Evolutionary conservation across 2,888 invertebrate genomes (phyloP), one percentile per base, ranked within the genome.

Genomic region (Xanthia togata): DNA sequence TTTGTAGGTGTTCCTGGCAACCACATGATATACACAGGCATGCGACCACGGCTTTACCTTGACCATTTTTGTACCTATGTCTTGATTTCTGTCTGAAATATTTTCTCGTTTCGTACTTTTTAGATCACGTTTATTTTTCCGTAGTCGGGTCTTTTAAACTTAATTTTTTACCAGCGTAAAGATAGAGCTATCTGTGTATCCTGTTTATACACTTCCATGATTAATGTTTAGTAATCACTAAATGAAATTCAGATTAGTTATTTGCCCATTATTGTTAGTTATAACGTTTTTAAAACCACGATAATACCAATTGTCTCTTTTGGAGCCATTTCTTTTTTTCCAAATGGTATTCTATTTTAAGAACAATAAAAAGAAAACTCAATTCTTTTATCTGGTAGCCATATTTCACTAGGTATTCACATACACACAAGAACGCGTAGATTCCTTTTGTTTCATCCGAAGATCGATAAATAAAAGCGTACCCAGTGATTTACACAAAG

Each of bases 401-500:
- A 50, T 50, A 78, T 26, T 47, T 71, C 50, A 41, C 8, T 47
- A 14, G 14, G 14, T 53, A 12, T n/a, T 11, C 47, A n/a, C 14
- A 14, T 5, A 53, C 14, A 5, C 14, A 41, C 12, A 60, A 26
- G 20, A 57, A 23, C 12, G 8, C 35, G 17, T n/a, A 35, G 26
- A 68, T 74, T 57, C 23, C 47, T 53, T 59, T 72, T 72, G 57
- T 72, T 79, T 79, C 20, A 44, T 68, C 35, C 26, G 8, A 53
- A 26, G 35, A 67, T 68, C 55, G 55, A 68, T 73, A 73, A 63
- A 79, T 73, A 79, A 73, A 79, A 68, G 53, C 80, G 50, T 63
- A 11, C 62, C 26, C 62, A 68, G 62, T 63, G 31, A 80, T 79
- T 79, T 79, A 79, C 74, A 74, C 70, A 81, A 60, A 69, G 59